Evolutionary conservation across 2,797 vertebrate genomes (phyloP), one percentile per base, ranked within the genome.

Genomic region (Muscicapa striata): DNA sequence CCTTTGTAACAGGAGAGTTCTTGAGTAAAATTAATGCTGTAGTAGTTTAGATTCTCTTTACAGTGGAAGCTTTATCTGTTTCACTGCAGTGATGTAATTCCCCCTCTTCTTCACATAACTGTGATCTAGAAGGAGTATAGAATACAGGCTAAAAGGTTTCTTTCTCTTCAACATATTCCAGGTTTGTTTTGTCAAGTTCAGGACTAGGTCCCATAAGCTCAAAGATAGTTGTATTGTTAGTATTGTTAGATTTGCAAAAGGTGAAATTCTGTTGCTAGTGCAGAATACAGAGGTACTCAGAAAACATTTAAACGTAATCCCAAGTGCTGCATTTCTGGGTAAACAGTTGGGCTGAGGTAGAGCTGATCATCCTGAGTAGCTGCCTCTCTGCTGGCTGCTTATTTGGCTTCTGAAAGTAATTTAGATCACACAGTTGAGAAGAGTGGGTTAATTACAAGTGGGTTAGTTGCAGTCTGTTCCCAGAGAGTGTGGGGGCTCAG

Each of bases 401-500:
- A 8, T 62, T 86, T 76, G 63, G 52, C 41, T 78, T 73, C 45
- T 45, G 80, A 29, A 76, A 63, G 59, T 74, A 58, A 57, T 68
- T 58, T 84, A 58, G 29, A 75, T 75, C 36, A 17, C 8, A 24
- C 16, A 40, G 24, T n/a, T 72, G 62, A 69, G 69, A 63, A 48
- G 51, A 52, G 36, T 62, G 67, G 41, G 80, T 57, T 84, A 69
- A 63, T 73, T 55, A 27, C 58, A 36, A 26, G 30, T 36, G 46
- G 46, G 22, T 48, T 48, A 13, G 23, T 48, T 48, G 34, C 62
- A 81, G 62, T 41, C 0, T 1, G 19, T 73, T 87, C 51, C 40
- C 45, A 48, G 75, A 13, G 79, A 7, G 11, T 0, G 0, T 4
- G 2, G n/a, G 23, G 84, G 58, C 95, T 83, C 18, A 0, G n/a